phyloP scores from a whole-genome alignment of 2,797 vertebrate species.

The Protonibea diacanthus region DNA sequence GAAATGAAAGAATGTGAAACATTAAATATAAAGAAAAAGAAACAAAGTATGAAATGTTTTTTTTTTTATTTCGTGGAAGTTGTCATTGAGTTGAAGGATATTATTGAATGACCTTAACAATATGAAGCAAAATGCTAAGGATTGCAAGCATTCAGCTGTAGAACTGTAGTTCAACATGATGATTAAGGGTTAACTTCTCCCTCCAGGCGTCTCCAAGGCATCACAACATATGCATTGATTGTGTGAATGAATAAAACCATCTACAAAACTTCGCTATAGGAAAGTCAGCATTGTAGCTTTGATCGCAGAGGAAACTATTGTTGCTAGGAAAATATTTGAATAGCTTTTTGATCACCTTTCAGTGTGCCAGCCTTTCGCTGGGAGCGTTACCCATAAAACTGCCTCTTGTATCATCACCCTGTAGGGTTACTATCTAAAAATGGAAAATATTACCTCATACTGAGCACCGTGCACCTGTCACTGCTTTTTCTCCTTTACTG shows the following conservation, averaged over 20 bases:
- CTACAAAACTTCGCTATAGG: slow-evolving; percentile 1
- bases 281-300: slow-evolving; percentile 44
- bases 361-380: neutral
- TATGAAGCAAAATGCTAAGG: neutral
- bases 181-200: slow-evolving; percentile 2
- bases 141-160: neutral
- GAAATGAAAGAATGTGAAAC: neutral
- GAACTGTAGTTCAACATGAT: neutral
- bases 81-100: neutral
- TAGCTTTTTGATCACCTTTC: slow-evolving; percentile 36
- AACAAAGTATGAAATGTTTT: neutral
- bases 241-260: slow-evolving; percentile 42
- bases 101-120: neutral
- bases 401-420: slow-evolving; percentile 18
- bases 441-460: slow-evolving; percentile 55
- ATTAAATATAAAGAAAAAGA: too few relatives aligned
- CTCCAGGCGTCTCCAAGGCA: neutral
- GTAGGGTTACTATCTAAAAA: slow-evolving; percentile 11
- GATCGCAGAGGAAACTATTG: slow-evolving; percentile 21
- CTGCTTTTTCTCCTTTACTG: neutral
- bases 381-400: neutral
- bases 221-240: slow-evolving; percentile 4
- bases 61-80: neutral
- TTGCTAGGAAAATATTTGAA: slow-evolving; percentile 34
- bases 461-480: slow-evolving; percentile 41